Evolutionary conservation across 2,797 vertebrate species (phyloP).

Genomic region (Manis pentadactyla): DNA sequence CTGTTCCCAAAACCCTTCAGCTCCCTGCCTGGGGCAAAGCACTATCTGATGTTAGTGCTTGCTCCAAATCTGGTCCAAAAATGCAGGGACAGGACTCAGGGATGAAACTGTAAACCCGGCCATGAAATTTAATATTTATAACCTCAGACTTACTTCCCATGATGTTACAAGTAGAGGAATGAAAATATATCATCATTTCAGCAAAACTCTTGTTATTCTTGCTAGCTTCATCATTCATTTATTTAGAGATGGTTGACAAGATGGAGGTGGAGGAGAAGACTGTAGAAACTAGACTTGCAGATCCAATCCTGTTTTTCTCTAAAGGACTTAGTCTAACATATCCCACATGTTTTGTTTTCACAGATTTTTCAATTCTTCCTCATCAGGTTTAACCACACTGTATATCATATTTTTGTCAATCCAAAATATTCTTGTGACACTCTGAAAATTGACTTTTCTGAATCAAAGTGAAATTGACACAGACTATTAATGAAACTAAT

Average conservation of each 20-base stretch:
- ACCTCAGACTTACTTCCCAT: background rate
- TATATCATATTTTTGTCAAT: background rate
- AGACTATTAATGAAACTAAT: background rate
- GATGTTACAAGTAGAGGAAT: background rate
- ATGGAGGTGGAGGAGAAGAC: background rate
- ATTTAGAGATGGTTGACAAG: conserved; percentile 26
- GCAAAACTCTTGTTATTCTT: conserved; percentile 1
- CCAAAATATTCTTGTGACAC: background rate
- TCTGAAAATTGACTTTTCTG: conserved; percentile 33
- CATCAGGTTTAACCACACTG: background rate
- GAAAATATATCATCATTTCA: conserved; percentile 49
- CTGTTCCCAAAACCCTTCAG: background rate
- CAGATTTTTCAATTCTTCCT: background rate
- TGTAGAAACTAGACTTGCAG: background rate
- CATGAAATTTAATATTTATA: background rate
- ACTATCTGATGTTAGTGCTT: background rate
- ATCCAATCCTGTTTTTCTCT: conserved; percentile 25
- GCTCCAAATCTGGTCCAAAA: conserved; percentile 6
- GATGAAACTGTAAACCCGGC: background rate
- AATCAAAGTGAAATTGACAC: conserved; percentile 16
- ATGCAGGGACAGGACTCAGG: background rate
- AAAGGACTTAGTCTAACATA: background rate
- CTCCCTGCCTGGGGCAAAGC: conserved; percentile 59
- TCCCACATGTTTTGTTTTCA: conserved; percentile 34
- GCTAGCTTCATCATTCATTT: conserved; percentile 54